A percentile compares a stretch with the other conserved stretches of the same genome.
These are phyloP conservation scores for Aphelenchoides besseyi DNA, from an alignment of 1,140 invertebrate species.

Conservation along the genomic window DNA sequence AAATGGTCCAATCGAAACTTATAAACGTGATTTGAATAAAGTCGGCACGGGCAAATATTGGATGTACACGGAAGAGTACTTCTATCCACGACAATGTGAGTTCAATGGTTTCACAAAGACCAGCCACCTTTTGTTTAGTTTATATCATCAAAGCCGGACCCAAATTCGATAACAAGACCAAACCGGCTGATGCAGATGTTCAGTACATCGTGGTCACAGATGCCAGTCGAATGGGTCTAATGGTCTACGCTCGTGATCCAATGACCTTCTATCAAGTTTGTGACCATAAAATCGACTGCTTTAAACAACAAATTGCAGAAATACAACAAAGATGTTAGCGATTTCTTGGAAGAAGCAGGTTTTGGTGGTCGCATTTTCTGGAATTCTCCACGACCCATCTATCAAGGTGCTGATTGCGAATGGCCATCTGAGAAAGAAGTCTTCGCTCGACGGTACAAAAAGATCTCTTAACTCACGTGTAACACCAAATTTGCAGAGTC, in stretches of 20 bases:
- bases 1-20: constrained; percentile 61
- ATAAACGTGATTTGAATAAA: constrained; percentile 62
- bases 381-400: constrained; percentile 61
- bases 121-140: constrained; percentile 52
- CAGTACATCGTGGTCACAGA: constrained; percentile 61
- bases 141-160: constrained; percentile 62
- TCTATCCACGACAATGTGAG: constrained; percentile 62
- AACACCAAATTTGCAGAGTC: constrained; percentile 47
- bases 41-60: constrained; percentile 62
- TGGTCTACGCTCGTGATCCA: constrained; percentile 59
- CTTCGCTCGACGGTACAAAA: constrained; percentile 59
- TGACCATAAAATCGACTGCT: not conserved
- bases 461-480: not conserved
- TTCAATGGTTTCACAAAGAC: no score
- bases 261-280: constrained; percentile 58
- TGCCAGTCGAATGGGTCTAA: constrained; percentile 56
- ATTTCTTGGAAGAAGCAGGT: constrained; percentile 55
- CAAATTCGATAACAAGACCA: constrained; percentile 55
- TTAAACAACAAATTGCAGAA: constrained; percentile 43
- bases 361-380: constrained; percentile 62
- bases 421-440: constrained; percentile 63
- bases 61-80: constrained; percentile 63
- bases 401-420: constrained; percentile 61
- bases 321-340: constrained; percentile 61
- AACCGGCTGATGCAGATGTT: constrained; percentile 41